Conservation (phyloP, 2,113 vertebrate species). For the Hippocampus comes region DNA sequence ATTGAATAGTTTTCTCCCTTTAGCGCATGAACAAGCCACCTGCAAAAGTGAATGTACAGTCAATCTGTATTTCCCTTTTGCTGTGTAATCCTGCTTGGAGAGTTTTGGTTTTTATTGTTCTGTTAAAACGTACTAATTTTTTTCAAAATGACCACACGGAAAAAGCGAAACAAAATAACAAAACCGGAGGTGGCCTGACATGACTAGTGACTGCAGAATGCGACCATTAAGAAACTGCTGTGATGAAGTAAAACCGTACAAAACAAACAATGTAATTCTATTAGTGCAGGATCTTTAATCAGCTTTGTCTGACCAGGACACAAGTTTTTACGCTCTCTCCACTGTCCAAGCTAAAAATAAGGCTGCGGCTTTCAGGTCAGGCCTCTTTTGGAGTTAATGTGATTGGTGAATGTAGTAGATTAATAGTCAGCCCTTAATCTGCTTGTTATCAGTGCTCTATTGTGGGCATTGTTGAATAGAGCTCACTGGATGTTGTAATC, state of each 20-base stretch:
- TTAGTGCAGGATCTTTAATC: slow-evolving; percentile 9
- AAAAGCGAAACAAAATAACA: too few species aligned
- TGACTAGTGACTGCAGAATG: background rate
- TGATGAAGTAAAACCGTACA: background rate
- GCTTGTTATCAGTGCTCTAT: slow-evolving; percentile 36
- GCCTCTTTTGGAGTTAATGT: slow-evolving; percentile 27
- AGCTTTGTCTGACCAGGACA: slow-evolving; percentile 5
- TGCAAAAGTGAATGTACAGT: too few species aligned
- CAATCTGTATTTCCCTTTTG: too few species aligned
- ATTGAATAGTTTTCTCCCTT: too few species aligned
- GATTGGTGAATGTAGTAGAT: slow-evolving; percentile 37
- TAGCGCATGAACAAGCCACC: too few species aligned
- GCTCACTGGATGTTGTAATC: slow-evolving; percentile 35
- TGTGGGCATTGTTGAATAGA: slow-evolving; percentile 22
- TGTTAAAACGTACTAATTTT: too few species aligned
- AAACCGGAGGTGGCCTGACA: too few species aligned
- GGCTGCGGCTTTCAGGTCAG: slow-evolving; percentile 8
- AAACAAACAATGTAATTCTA: slow-evolving; percentile 5
- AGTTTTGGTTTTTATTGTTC: too few species aligned
- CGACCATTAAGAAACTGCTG: background rate
- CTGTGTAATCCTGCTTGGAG: too few species aligned
- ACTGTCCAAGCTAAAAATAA: slow-evolving; percentile 7
- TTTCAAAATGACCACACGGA: too few species aligned
- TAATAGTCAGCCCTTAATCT: slow-evolving; percentile 44
- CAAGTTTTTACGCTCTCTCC: background rate